These are phyloP conservation scores for Pantherophis guttatus DNA, from an alignment of 2,113 vertebrate genomes.

Conservation along the genomic window DNA sequence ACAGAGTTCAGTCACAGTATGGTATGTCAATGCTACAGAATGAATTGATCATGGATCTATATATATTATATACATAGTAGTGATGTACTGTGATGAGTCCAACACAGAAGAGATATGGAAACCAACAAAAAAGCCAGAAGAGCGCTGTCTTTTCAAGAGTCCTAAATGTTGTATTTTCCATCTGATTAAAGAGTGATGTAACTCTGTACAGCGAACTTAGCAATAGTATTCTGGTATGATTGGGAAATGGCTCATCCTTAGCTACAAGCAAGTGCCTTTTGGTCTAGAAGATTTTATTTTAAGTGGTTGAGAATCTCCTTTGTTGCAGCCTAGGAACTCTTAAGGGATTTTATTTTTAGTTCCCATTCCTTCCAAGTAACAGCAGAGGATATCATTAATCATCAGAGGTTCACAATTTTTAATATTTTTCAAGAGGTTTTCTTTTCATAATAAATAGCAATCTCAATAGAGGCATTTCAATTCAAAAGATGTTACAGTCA, in stretches of 20 bases:
- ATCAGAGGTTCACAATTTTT: slow-evolving; percentile 70
- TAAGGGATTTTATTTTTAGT: neutral
- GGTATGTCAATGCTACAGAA: slow-evolving; percentile 45
- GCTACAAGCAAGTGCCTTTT: slow-evolving; percentile 80
- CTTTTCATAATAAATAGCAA: slow-evolving; percentile 59
- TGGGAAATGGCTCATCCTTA: slow-evolving; percentile 69
- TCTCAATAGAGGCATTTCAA: slow-evolving; percentile 68
- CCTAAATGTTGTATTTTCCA: slow-evolving; percentile 37
- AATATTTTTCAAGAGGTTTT: slow-evolving; percentile 72
- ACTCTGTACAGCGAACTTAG: slow-evolving; percentile 37
- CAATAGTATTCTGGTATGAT: slow-evolving; percentile 46
- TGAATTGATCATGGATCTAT: slow-evolving; percentile 35
- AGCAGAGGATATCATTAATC: slow-evolving; percentile 73
- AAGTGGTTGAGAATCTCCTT: slow-evolving; percentile 64
- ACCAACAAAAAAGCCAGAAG: slow-evolving; percentile 20
- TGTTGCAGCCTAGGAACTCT: slow-evolving; percentile 64
- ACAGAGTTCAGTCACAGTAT: slow-evolving; percentile 45
- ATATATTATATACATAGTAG: slow-evolving; percentile 45
- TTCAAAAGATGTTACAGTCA: slow-evolving; percentile 64
- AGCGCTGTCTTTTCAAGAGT: slow-evolving; percentile 11
- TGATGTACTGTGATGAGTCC: slow-evolving; percentile 59
- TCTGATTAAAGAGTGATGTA: slow-evolving; percentile 45
- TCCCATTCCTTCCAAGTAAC: slow-evolving; percentile 51
- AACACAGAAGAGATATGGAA: neutral
- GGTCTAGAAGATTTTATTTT: slow-evolving; percentile 76